Base-by-base conservation (phyloP, 1,140 invertebrate species). In the Physella acuta region DNA sequence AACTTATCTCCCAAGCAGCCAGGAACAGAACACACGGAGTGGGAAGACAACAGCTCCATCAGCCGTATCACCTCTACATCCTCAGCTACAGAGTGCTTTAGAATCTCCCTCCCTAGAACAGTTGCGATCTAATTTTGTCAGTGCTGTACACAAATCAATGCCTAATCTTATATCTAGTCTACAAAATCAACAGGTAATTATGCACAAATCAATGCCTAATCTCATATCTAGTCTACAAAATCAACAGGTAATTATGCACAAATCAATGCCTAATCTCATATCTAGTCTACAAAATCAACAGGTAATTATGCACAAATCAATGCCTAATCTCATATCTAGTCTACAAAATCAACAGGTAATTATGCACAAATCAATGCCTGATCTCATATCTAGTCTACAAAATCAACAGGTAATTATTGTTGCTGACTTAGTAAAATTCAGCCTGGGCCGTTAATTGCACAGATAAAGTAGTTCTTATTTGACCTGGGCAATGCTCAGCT, bases 121-220 rank as follows among this genome's bases (percentile, higher is more conserved):
- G 52, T 26, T 67, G 8, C 30, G 64, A 8, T 67, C 64, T 26
- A 28, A 56, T n/a, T 67, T 67, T 56, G 52, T 39, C n/a, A 67
- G 1, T 37, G 64, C 64, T 28, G 64, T 67, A 5, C 33, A 67
- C 31, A 56, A 55, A 20, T 55, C 51, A 30, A 56, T 67, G 52
- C 64, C 64, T 24, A 16, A 1, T 34, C 63, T 66, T 2, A 34
- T 66, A 3, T 30, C 31, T 33, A 14, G 49, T 55, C 52, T 67
- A 28, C 16, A 30, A 17, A 16, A 26, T 36, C 62, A 64, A 36
- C 30, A 8, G 28, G 3, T 36, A 20, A 55, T 55, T 55, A 24
- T 55, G 5, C 24, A 14, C 5, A 55, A 55, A 24, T 55, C 53
- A 8, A 55, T 24, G 26, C 53, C 17, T 55, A 14, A 8, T 55